Evolutionary conservation across 2,113 vertebrate genomes (phyloP), one percentile per base, ranked within the genome.

Genomic region (Hippocampus comes): DNA sequence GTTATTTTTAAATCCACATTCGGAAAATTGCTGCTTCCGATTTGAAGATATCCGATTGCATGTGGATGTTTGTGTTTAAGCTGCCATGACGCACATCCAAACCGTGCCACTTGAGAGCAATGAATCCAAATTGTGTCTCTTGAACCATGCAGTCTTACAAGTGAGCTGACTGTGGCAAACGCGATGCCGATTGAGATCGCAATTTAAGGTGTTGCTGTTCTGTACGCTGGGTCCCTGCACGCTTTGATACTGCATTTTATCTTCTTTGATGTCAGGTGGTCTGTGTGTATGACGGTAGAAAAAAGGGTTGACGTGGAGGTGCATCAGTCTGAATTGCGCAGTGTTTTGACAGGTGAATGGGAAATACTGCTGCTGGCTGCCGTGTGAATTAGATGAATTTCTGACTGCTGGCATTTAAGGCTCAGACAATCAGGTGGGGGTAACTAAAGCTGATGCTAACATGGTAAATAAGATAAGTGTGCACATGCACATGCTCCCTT

Each of bases 261-360:
- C 59, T 78, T 18, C 0, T 12, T 61, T 64, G 74, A 2, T 60
- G 75, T 77, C 79, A 10, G 70, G 65, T 72, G 61, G 71, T 69
- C 27, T 34, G 30, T 68, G 81, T 77, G 72, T 18, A 71, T 3
- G 30, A 20, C 68, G 27, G 53, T 79, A 43, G 76, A 63, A 72
- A 72, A 81, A 70, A 73, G 30, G 30, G 30, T 34, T 34, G 30
- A 34, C 30, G 30, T 34, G 30, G 4, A 5, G 30, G 5, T 34
- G 75, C 70, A 73, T 21, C 74, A 51, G 67, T 68, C 78, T 84
- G 76, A 66, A 72, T 71, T 17, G 2, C n/a, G 78, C 77, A 80
- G 30, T 82, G 72, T 78, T 81, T 75, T 84, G 76, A 85, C 82
- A 86, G 77, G 76, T 72, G 86, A 77, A 80, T 79, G 84, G 85